Conservation (phyloP, 1,140 invertebrate species). For the Drosophila kanapiae region DNA sequence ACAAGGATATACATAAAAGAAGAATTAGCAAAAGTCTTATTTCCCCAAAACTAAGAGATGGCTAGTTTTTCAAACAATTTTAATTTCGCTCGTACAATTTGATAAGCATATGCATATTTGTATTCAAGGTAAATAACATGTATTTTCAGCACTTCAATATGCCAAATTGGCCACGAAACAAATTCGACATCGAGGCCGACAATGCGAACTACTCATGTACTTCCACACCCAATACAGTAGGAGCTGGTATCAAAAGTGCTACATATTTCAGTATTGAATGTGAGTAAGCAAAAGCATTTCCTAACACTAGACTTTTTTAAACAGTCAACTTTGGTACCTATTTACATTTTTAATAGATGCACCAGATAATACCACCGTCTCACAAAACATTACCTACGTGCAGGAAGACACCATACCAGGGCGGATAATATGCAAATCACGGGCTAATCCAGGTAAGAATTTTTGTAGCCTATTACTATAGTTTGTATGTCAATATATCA, state of each 20-base stretch:
- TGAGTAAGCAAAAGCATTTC: constrained; percentile 86
- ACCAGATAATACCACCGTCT: constrained; percentile 93
- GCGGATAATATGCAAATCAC: constrained; percentile 91
- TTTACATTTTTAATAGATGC: constrained; percentile 88
- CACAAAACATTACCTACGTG: constrained; percentile 90
- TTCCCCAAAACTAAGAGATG: too few species aligned
- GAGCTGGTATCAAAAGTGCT: constrained; percentile 91
- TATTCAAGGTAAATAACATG: background rate
- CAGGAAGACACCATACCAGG: constrained; percentile 91
- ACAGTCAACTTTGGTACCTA: background rate
- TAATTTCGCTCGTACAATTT: too few species aligned
- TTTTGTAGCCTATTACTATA: background rate
- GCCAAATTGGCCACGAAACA: constrained; percentile 91
- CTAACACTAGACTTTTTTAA: background rate
- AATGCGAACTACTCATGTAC: constrained; percentile 94
- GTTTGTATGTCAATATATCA: background rate
- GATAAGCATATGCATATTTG: background rate
- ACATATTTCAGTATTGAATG: constrained; percentile 95
- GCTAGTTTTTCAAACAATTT: too few species aligned
- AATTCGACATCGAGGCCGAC: constrained; percentile 91
- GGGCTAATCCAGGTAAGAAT: constrained; percentile 89
- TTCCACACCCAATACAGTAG: constrained; percentile 90
- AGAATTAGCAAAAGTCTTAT: too few species aligned
- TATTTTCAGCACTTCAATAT: constrained; percentile 88
- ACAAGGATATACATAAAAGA: too few species aligned